Evolutionary conservation across 2,113 vertebrate species (phyloP).

Genomic region (Callorhinus ursinus): DNA sequence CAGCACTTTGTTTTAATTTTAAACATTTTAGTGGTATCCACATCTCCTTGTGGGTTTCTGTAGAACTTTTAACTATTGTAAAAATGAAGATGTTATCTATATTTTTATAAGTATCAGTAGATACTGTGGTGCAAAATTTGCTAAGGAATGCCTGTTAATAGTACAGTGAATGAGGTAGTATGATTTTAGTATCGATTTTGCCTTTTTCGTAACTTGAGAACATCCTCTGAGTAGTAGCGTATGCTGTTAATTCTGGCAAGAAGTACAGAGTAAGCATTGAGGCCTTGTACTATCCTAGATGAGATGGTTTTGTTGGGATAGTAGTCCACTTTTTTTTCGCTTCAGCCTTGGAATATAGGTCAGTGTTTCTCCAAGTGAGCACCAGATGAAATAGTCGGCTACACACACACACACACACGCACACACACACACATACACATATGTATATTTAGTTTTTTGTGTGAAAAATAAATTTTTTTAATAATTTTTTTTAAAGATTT

Average conservation of each 20-base stretch:
- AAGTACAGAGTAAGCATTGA: neutral
- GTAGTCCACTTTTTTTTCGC: neutral
- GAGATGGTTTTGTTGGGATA: neutral
- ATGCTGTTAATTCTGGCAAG: neutral
- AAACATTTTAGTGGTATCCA: neutral
- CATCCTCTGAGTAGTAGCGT: neutral
- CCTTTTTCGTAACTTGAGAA: neutral
- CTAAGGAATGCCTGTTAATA: neutral
- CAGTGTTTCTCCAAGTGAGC: neutral
- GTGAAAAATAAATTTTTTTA: neutral
- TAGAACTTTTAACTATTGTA: neutral
- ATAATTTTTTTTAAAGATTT: too few relatives aligned
- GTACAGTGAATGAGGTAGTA: neutral
- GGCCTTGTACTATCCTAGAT: neutral
- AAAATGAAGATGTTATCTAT: neutral
- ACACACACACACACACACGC: too few relatives aligned
- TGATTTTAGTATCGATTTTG: neutral
- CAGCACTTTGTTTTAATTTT: neutral
- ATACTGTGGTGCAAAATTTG: neutral
- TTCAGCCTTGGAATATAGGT: neutral
- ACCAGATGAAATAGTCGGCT: neutral
- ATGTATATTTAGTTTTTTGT: conserved; percentile 6
- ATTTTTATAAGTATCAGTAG: neutral
- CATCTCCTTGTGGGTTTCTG: neutral
- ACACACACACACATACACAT: neutral